phyloP scores from a whole-genome alignment of 2,113 vertebrate genomes.

The Opisthocomus hoazin region DNA sequence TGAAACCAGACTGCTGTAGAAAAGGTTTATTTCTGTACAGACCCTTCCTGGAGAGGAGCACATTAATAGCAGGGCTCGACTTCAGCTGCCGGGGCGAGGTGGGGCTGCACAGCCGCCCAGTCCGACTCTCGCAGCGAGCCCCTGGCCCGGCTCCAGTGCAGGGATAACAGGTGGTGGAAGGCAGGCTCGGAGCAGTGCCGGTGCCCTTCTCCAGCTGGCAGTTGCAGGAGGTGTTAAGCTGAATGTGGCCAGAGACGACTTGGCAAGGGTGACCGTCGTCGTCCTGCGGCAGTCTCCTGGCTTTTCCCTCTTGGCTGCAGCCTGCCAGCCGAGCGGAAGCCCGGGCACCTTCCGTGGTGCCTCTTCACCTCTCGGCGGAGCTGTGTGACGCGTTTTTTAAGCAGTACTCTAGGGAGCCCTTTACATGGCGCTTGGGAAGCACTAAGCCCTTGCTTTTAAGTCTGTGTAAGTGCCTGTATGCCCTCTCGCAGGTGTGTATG shows the following conservation, averaged over 20 bases:
- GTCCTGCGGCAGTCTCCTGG: neutral
- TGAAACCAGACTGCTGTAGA: conserved; percentile 10
- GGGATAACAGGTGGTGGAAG: neutral
- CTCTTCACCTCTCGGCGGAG: neutral
- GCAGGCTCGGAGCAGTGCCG: rapidly evolving
- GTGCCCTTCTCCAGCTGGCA: neutral
- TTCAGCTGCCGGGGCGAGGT: neutral
- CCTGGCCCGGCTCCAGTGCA: neutral
- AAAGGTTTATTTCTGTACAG: conserved; percentile 1
- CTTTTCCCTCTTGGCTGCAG: neutral
- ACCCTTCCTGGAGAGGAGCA: neutral
- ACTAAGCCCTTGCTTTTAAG: neutral
- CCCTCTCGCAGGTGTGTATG: conserved; percentile 28
- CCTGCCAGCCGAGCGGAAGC: neutral
- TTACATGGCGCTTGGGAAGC: neutral
- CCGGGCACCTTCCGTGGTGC: rapidly evolving
- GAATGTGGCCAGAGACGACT: neutral
- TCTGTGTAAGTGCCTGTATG: neutral
- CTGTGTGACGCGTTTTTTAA: neutral
- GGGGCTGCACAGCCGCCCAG: neutral
- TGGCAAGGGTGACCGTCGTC: neutral
- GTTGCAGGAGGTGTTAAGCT: neutral
- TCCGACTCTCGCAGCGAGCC: neutral
- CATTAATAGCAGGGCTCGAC: neutral
- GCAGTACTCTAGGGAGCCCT: neutral